Percentiles rank a stretch among this genome's conserved stretches.
These are phyloP conservation scores for Nipponia nippon DNA, from an alignment of 2,113 vertebrate genomes.

Conservation along the genomic window DNA sequence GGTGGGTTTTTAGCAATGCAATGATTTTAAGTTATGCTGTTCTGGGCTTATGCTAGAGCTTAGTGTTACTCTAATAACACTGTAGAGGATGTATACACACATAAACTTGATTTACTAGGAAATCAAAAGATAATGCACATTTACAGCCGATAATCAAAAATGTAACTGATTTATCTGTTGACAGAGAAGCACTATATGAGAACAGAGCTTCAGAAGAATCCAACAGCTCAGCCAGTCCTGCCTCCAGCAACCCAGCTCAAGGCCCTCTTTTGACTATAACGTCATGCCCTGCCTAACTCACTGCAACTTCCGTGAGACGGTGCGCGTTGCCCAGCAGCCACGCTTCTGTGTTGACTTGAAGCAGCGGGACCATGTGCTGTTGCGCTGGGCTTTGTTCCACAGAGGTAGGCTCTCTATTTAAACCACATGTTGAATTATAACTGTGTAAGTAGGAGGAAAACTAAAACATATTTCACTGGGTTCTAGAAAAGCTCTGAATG, in stretches of 20 bases:
- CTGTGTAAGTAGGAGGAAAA: not conserved
- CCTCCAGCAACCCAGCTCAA: not conserved
- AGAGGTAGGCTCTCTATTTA: not conserved
- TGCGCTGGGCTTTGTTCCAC: not conserved
- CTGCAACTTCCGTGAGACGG: not conserved
- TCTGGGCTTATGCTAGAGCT: not conserved
- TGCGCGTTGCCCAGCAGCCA: not conserved
- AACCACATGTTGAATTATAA: slow-evolving; percentile 37
- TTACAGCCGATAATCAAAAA: not conserved
- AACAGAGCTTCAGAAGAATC: not conserved
- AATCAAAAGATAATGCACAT: not conserved
- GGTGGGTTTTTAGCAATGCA: not conserved
- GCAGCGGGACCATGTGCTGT: not conserved
- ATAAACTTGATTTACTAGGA: not conserved
- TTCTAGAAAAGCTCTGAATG: slow-evolving; percentile 8
- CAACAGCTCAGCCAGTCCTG: not conserved
- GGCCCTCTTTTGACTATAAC: not conserved
- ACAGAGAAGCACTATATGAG: not conserved
- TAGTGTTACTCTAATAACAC: not conserved
- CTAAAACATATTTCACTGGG: not conserved
- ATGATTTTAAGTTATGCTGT: not conserved
- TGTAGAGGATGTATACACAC: not conserved
- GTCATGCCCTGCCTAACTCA: not conserved
- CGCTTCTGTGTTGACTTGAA: not conserved
- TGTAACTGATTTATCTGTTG: not conserved